Percentiles rank a stretch among this genome's conserved stretches.
Evolutionary conservation across 2,888 invertebrate genomes (phyloP).

Genomic region (Blastobasis lacticolella): DNA sequence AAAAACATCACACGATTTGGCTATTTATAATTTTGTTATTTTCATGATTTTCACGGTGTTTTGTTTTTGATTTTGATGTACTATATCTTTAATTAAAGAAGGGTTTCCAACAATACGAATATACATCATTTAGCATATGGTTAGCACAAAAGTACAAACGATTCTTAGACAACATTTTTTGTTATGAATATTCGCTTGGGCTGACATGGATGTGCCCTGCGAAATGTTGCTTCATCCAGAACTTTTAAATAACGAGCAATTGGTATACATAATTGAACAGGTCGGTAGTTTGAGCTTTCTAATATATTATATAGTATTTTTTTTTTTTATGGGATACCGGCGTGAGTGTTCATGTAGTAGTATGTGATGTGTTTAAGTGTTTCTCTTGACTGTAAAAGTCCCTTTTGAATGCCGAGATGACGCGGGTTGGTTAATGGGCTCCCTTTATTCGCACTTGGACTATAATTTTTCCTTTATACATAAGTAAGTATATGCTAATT

Average conservation of each 20-base stretch:
- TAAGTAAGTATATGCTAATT: too few species aligned
- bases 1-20: too few species aligned
- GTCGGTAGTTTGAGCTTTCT: slow-evolving; percentile 23
- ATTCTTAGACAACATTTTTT: neutral
- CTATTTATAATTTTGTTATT: too few species aligned
- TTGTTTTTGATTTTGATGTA: too few species aligned
- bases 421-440: too few species aligned
- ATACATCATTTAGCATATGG: too few species aligned
- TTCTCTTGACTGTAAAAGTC: neutral
- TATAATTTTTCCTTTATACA: too few species aligned
- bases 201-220: slow-evolving; percentile 44
- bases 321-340: neutral
- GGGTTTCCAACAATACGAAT: too few species aligned
- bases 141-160: neutral
- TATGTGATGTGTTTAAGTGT: neutral
- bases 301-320: slow-evolving; percentile 4
- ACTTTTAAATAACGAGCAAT: slow-evolving; percentile 52
- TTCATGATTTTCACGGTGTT: too few species aligned
- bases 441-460: too few species aligned
- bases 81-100: too few species aligned
- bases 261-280: slow-evolving; percentile 53
- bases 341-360: neutral
- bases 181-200: neutral
- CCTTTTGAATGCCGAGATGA: too few species aligned
- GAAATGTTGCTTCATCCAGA: slow-evolving; percentile 65